phyloP scores from a whole-genome alignment of 2,888 invertebrate species.

The Oscheius myriophilus region DNA sequence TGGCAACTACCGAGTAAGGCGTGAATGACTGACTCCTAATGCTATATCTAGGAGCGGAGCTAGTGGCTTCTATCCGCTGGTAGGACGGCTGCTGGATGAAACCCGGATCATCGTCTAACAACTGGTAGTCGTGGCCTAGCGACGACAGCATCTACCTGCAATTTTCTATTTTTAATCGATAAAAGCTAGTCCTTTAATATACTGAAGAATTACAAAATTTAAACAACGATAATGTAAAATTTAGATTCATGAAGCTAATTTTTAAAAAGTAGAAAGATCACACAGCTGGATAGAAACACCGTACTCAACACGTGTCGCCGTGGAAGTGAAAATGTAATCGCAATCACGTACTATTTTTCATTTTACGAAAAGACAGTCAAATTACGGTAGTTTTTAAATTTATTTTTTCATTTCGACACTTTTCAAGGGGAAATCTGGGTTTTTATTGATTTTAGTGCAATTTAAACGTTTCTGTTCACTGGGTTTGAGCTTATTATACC shows the following conservation, averaged over 20 bases:
- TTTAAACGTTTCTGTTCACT: no score
- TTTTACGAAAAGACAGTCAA: no score
- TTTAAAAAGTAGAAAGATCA: background rate
- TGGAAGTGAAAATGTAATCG: background rate
- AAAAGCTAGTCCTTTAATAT: background rate
- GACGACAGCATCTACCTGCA: conserved; percentile 23
- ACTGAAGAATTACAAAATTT: no score
- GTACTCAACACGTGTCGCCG: background rate
- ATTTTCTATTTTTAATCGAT: background rate
- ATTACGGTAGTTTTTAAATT: no score
- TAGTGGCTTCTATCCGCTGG: background rate
- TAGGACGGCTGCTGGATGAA: conserved; percentile 13
- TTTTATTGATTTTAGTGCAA: no score
- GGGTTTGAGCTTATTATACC: no score
- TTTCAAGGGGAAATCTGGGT: no score
- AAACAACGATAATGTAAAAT: no score
- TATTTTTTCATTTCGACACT: no score
- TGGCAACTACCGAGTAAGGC: background rate
- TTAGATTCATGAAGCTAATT: background rate
- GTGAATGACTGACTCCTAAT: background rate
- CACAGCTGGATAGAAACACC: conserved; percentile 5
- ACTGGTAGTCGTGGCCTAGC: conserved; percentile 8
- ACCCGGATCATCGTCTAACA: conserved; percentile 26
- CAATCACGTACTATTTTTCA: background rate
- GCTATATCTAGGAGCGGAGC: no score